These are phyloP conservation scores for Pluvialis apricaria DNA, from an alignment of 2,113 vertebrate genomes.

Conservation along the genomic window DNA sequence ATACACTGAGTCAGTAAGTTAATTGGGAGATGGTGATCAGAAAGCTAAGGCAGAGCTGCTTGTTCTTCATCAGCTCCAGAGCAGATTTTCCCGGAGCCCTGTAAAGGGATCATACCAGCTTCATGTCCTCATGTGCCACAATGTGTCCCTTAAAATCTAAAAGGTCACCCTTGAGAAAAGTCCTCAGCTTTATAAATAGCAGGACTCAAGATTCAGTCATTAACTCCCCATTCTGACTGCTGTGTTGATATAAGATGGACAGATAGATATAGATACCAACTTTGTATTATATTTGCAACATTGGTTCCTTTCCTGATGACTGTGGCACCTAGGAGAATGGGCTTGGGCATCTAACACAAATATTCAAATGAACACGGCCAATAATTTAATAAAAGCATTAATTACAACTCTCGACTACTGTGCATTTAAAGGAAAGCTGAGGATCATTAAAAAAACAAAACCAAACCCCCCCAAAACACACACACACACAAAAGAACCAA, in stretches of 20 bases:
- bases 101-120: background rate
- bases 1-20: background rate
- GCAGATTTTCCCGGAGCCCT: background rate
- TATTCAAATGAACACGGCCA: background rate
- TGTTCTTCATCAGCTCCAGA: background rate
- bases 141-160: background rate
- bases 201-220: background rate
- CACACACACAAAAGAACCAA: fast-evolving
- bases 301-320: background rate
- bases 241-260: fast-evolving
- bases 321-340: background rate
- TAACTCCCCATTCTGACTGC: fast-evolving
- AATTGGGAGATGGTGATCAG: background rate
- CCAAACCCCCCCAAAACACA: no score
- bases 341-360: background rate
- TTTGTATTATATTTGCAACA: background rate
- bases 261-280: background rate
- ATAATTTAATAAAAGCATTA: background rate
- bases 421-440: background rate
- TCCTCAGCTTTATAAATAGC: background rate
- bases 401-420: background rate
- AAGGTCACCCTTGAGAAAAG: background rate
- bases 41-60: background rate
- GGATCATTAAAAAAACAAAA: background rate
- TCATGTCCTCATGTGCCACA: background rate